Conservation (phyloP, 1,140 invertebrate species). For the Scaptomyza graminum region DNA sequence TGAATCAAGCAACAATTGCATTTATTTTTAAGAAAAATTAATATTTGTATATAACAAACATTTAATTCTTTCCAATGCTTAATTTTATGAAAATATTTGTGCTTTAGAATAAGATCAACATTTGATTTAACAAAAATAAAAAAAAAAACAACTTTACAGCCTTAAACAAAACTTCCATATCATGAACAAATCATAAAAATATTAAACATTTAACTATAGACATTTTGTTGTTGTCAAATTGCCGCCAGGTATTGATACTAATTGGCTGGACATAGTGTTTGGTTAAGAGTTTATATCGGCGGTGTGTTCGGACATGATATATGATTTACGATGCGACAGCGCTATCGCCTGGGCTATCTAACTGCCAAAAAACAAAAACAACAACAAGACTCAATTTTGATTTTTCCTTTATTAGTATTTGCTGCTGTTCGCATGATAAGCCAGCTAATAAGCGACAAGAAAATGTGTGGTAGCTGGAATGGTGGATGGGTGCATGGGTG, state of each 20-base stretch:
- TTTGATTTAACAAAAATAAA: too few relatives aligned
- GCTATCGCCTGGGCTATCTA: slow-evolving; percentile 24
- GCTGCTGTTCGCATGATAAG: slow-evolving; percentile 46
- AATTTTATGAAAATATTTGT: too few relatives aligned
- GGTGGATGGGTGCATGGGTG: not conserved
- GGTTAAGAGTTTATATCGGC: slow-evolving; percentile 11
- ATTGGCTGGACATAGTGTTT: slow-evolving; percentile 14
- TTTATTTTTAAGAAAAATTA: too few relatives aligned
- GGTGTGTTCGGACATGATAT: not conserved
- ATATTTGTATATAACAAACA: too few relatives aligned
- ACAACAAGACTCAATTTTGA: not conserved
- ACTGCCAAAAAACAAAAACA: slow-evolving; percentile 22
- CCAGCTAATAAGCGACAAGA: slow-evolving; percentile 65
- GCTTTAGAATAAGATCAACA: too few relatives aligned
- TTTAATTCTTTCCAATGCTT: too few relatives aligned
- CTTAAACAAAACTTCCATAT: too few relatives aligned
- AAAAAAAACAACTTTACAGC: too few relatives aligned
- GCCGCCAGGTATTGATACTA: slow-evolving; percentile 14
- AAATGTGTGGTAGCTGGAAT: slow-evolving; percentile 56
- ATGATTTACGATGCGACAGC: slow-evolving; percentile 4
- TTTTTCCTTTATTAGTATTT: slow-evolving; percentile 1
- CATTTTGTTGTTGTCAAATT: not conserved
- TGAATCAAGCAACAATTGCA: too few relatives aligned
- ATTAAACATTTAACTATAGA: not conserved
- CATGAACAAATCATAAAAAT: not conserved